Percentiles rank a stretch among this genome's conserved stretches.
Evolutionary conservation across 1,140 invertebrate species (phyloP).

Genomic region (Lordiphosa collinella): DNA sequence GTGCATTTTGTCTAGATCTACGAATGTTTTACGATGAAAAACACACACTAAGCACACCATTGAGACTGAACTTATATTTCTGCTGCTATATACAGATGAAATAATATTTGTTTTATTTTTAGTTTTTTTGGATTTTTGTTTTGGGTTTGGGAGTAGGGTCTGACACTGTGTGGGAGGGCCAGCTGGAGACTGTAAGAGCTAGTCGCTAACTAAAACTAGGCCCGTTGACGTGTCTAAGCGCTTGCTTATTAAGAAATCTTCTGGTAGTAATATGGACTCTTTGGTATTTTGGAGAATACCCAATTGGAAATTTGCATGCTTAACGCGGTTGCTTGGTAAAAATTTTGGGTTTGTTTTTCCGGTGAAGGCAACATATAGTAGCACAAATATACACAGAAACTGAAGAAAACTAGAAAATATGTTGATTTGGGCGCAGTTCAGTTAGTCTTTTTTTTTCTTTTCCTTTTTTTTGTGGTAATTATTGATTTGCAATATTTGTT

Average conservation of each 20-base stretch:
- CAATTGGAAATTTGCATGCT: slow-evolving; percentile 53
- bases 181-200: too few species aligned
- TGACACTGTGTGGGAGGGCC: too few species aligned
- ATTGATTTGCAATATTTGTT: slow-evolving; percentile 49
- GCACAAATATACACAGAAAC: slow-evolving; percentile 41
- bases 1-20: slow-evolving; percentile 5
- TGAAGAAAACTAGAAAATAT: slow-evolving; percentile 53
- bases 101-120: too few species aligned
- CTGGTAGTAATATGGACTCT: slow-evolving; percentile 80
- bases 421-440: slow-evolving; percentile 36
- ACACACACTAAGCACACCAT: slow-evolving; percentile 9
- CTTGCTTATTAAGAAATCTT: slow-evolving; percentile 79
- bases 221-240: slow-evolving; percentile 29
- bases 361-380: slow-evolving; percentile 40
- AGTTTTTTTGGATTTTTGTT: too few species aligned
- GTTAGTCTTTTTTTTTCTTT: slow-evolving; percentile 16
- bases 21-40: background rate
- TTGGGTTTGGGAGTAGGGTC: too few species aligned
- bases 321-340: slow-evolving; percentile 35
- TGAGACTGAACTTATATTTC: too few species aligned
- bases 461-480: slow-evolving; percentile 25
- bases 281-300: slow-evolving; percentile 75
- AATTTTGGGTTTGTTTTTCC: slow-evolving; percentile 19
- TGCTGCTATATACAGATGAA: too few species aligned
- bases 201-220: slow-evolving; percentile 1